These are phyloP conservation scores for Macheiramphus alcinus DNA, from an alignment of 2,113 vertebrate genomes.

Conservation along the genomic window DNA sequence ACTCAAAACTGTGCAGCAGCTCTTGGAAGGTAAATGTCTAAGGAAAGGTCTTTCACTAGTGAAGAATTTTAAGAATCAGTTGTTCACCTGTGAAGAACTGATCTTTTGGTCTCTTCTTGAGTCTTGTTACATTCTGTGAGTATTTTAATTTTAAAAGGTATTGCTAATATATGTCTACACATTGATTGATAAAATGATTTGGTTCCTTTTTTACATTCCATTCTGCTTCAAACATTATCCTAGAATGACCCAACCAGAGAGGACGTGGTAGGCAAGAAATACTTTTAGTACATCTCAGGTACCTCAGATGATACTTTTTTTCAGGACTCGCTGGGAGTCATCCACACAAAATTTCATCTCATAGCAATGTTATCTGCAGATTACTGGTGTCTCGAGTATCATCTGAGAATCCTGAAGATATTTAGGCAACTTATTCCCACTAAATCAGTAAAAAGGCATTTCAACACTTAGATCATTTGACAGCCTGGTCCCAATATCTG, in stretches of 20 bases:
- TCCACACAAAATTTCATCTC: background rate
- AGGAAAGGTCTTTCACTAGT: background rate
- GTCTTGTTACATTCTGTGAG: background rate
- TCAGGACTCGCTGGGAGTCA: background rate
- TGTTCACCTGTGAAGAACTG: background rate
- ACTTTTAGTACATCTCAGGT: background rate
- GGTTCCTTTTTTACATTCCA: background rate
- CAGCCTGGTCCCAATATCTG: background rate
- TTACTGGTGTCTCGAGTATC: background rate
- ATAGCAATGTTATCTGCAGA: background rate
- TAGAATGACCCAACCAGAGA: background rate
- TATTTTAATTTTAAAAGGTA: background rate
- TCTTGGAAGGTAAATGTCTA: background rate
- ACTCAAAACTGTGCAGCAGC: background rate
- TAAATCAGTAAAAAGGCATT: background rate
- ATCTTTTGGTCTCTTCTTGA: background rate
- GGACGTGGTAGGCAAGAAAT: background rate
- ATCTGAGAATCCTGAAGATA: background rate
- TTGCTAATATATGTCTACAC: background rate
- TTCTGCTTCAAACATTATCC: background rate
- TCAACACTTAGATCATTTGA: background rate
- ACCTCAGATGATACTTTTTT: background rate
- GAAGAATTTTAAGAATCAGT: background rate
- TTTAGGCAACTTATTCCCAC: background rate
- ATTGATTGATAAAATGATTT: background rate